Evolutionary conservation across 1,140 invertebrate genomes (phyloP).

Genomic region (Triops cancriformis): DNA sequence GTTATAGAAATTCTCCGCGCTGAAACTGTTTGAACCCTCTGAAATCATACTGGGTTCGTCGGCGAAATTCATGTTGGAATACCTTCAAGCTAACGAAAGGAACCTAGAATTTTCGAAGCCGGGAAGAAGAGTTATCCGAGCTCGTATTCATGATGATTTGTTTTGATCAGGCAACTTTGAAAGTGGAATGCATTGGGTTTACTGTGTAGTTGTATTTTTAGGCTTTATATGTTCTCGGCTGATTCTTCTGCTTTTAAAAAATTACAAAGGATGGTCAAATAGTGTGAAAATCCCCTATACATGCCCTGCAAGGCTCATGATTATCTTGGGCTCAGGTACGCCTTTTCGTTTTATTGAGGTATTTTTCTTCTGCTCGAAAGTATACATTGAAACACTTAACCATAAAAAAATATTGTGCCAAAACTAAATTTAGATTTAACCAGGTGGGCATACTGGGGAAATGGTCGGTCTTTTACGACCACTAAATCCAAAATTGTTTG

Average conservation of each 20-base stretch:
- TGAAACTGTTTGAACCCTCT: too few species aligned
- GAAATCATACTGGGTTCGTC: too few species aligned
- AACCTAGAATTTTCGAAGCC: too few species aligned
- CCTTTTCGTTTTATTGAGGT: background rate
- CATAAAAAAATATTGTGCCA: background rate
- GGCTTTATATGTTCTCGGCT: background rate
- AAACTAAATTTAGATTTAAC: background rate
- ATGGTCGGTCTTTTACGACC: constrained; percentile 62
- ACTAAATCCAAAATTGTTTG: constrained; percentile 51
- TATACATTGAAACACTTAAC: background rate
- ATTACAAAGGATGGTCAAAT: background rate
- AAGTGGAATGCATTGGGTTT: background rate
- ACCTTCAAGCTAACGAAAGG: too few species aligned
- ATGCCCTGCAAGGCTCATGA: constrained; percentile 30
- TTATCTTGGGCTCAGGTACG: constrained; percentile 35
- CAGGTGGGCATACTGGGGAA: constrained; percentile 78
- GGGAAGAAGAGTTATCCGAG: too few species aligned
- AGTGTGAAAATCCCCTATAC: background rate
- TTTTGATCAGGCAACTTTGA: background rate
- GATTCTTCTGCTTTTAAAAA: background rate
- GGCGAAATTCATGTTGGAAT: too few species aligned
- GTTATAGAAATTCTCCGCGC: too few species aligned
- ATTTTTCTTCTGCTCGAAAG: background rate
- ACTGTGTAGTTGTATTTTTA: background rate
- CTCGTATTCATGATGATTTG: background rate